phyloP scores from a whole-genome alignment of 2,113 vertebrate genomes.

The Micromys minutus region DNA sequence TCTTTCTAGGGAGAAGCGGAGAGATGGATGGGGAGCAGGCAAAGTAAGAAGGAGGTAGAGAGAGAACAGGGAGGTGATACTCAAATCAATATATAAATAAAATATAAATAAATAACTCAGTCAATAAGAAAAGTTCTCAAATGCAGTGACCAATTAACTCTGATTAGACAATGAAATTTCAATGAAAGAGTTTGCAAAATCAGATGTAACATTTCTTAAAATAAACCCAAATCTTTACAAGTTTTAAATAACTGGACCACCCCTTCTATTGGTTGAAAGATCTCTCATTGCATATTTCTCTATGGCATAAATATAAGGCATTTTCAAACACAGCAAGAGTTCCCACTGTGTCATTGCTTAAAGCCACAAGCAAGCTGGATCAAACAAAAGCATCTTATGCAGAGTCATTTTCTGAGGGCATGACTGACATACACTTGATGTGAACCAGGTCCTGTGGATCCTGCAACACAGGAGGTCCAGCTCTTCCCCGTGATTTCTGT shows the following conservation, averaged over 20 bases:
- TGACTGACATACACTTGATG: no score
- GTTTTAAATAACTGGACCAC: not conserved
- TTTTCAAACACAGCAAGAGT: constrained; percentile 18
- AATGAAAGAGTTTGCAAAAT: not conserved
- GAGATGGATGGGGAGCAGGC: no score
- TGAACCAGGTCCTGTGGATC: no score
- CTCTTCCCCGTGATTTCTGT: not conserved
- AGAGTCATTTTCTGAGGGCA: not conserved
- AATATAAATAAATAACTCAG: no score
- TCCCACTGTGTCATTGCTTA: not conserved
- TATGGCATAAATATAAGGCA: not conserved
- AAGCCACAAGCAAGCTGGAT: not conserved
- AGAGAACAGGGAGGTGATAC: no score
- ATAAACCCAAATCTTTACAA: not conserved
- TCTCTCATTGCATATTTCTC: not conserved
- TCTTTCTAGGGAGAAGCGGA: no score
- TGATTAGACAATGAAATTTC: not conserved
- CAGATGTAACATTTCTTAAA: not conserved
- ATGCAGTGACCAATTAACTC: not conserved
- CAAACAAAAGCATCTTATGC: not conserved
- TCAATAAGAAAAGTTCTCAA: not conserved
- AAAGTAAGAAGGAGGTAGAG: no score
- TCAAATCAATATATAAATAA: no score
- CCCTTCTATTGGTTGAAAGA: not conserved
- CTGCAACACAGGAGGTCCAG: no score